Conservation (phyloP, 2,797 vertebrate genomes). For the Antrozous pallidus region DNA sequence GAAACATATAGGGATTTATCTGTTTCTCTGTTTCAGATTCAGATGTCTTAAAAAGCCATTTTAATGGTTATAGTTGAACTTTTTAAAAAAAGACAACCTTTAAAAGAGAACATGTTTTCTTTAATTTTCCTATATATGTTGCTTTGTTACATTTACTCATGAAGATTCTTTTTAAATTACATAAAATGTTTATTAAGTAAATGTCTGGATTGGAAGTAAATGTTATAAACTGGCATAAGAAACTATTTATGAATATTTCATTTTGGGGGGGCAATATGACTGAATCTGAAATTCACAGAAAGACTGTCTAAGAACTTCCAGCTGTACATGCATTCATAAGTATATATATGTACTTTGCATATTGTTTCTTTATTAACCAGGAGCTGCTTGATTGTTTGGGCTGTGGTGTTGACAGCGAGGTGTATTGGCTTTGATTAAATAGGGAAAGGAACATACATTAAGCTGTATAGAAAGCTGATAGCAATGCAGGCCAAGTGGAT, state of each 20-base stretch:
- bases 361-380: slow-evolving; percentile 56
- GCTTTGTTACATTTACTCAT: background rate
- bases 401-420: slow-evolving; percentile 39
- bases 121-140: background rate
- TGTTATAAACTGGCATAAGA: background rate
- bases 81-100: background rate
- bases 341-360: slow-evolving; percentile 20
- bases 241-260: background rate
- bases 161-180: background rate
- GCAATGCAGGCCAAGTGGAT: background rate
- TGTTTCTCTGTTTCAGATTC: background rate
- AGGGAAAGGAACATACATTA: slow-evolving; percentile 55
- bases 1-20: background rate
- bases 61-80: background rate
- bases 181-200: background rate
- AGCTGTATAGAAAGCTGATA: slow-evolving; percentile 52
- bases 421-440: slow-evolving; percentile 49
- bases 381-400: slow-evolving; percentile 59
- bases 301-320: background rate
- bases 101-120: background rate
- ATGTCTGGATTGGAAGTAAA: background rate
- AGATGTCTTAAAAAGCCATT: background rate
- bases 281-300: slow-evolving; percentile 26
- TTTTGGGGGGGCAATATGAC: background rate
- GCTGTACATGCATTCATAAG: background rate